Evolutionary conservation across 2,113 vertebrate species (phyloP), one percentile per base, ranked within the genome.

Genomic region (Corydoras sp.): DNA sequence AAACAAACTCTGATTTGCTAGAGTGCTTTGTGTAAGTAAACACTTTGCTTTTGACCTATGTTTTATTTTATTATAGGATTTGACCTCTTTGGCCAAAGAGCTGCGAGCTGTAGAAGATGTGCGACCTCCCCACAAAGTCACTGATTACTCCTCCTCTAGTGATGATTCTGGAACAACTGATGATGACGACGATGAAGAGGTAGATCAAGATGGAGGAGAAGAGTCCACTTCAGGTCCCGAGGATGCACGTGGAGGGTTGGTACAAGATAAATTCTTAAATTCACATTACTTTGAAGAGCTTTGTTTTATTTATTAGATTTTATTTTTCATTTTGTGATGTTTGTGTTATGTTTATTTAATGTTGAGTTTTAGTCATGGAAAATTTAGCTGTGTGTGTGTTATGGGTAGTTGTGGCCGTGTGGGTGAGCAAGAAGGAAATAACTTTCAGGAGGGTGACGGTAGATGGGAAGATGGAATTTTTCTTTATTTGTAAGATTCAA

Each of bases 91-190:
- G 85, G 97, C 97, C 53, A 97, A 97, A 82, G 97, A 99, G 75
- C 89, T 99, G 50, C 91, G 97, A 50, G 97, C 97, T 0, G 95
- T 94, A 64, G 97, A 99, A 13, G 97, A 98, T 9, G 92, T 96
- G 32, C 89, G 94, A 15, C 96, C 94, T 0, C 92, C 91, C 0
- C 95, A 98, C 81, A 98, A 99, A 84, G 96, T 97, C 73, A 98
- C 96, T 0, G 97, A 99, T 77, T 99, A 99, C 77, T 98, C 96
- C 0, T 99, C 97, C 12, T 98, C 97, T 66, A 99, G 97, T 51
- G 97, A 98, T 24, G 97, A 99, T 32, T 99, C 96, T 0, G 96
- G 94, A 72, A 98, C 97, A 0, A 98, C 94, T 0, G 97, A 99
- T 7, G 97, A 99, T 62, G 97, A 99, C 29, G 97, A 98, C 0